Evolutionary conservation across 2,113 vertebrate species (phyloP), one percentile per base, ranked within the genome.

Genomic region (Rhynchopsitta pachyrhyncha): DNA sequence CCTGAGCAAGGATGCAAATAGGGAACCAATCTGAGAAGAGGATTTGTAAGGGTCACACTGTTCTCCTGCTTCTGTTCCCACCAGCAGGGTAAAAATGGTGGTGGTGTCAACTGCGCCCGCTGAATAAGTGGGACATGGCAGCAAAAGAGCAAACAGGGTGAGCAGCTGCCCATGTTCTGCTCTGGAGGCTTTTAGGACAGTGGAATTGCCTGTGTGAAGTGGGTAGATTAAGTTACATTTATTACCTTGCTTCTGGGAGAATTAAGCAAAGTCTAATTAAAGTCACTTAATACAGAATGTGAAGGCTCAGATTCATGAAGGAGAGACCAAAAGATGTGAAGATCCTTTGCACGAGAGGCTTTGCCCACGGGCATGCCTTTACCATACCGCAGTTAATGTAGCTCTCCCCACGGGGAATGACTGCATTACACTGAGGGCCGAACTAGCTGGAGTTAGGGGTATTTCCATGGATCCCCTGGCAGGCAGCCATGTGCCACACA

Each of bases 401-500:
- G 17, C n/a, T 64, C 39, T 90, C 31, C 42, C 31, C 53, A 0
- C 0, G 2, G 39, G 22, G 27, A 55, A 55, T 71, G 35, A 62
- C 33, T 71, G 57, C 11, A 7, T 28, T 71, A 68, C 42, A 44
- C 31, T 2, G 1, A 64, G 47, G 17, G 17, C 31, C 64, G 87
- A 52, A 87, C 11, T 8, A 49, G 16, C 44, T 44, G 77, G 42
- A 44, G 49, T 68, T 59, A 68, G 27, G 42, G 42, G n/a, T 42
- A 42, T 83, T 84, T 12, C 19, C 4, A 1, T 19, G 27, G 23
- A 20, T 49, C 3, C 8, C 10, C 33, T 66, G 41, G 27, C 73
- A 57, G 44, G 28, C 17, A 68, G 57, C 59, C 24, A 22, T 49
- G 0, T 2, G 2, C 37, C 5, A 0, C 20, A 2, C 13, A 5